A percentile compares a stretch with the other conserved stretches of the same genome.
These are phyloP conservation scores for Aleadryas rufinucha DNA, from an alignment of 2,113 vertebrate species.

Conservation along the genomic window DNA sequence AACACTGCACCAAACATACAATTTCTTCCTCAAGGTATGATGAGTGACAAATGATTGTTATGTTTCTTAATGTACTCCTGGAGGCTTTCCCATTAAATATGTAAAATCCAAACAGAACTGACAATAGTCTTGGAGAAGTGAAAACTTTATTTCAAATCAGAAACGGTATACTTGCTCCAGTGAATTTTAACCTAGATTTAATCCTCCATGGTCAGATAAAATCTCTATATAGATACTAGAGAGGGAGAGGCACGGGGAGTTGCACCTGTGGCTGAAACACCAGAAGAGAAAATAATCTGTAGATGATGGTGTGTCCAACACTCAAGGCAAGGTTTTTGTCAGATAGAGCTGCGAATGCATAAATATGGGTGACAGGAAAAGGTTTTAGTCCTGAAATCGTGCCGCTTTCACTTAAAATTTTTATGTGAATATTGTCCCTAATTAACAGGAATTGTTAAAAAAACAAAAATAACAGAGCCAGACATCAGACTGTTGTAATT, in stretches of 20 bases:
- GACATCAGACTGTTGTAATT: background rate
- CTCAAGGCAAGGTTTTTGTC: background rate
- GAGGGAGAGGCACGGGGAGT: background rate
- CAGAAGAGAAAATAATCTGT: background rate
- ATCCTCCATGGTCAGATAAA: background rate
- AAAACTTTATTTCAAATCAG: background rate
- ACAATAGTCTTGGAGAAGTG: background rate
- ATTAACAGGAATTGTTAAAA: background rate
- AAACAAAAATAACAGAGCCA: background rate
- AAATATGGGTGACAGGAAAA: background rate
- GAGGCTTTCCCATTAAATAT: background rate
- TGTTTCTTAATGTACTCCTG: background rate
- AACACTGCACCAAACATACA: background rate
- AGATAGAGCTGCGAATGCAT: background rate
- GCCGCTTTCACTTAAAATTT: background rate
- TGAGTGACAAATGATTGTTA: background rate
- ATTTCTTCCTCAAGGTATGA: background rate
- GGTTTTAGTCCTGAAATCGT: background rate
- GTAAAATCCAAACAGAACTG: background rate
- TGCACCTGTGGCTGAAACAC: background rate
- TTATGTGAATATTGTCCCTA: background rate
- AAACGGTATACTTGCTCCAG: background rate
- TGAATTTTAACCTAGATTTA: background rate
- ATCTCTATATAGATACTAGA: background rate
- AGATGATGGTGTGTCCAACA: accelerated